A percentile compares a stretch with the other conserved stretches of the same genome.
Evolutionary conservation across 2,888 invertebrate species (phyloP).

Genomic region (Busseola fusca): DNA sequence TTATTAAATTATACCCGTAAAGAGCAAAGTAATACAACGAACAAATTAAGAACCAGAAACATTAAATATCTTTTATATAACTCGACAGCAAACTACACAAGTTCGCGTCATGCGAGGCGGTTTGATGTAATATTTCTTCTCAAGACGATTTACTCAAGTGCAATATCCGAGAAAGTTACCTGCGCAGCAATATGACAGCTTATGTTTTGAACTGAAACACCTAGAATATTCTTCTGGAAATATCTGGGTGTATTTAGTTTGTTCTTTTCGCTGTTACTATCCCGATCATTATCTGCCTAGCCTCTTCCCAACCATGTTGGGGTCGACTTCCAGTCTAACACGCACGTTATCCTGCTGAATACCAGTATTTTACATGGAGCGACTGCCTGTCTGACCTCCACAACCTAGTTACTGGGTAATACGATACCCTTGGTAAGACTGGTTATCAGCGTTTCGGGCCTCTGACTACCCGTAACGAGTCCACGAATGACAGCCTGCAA

Average conservation of each 20-base stretch:
- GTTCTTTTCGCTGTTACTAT: not conserved
- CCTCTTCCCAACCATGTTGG: no score
- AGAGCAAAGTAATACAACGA: not conserved
- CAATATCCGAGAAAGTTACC: conserved; percentile 53
- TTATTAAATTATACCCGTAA: no score
- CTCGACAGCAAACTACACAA: conserved; percentile 29
- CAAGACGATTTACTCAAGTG: conserved; percentile 57
- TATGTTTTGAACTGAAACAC: conserved; percentile 53
- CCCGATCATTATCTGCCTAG: no score
- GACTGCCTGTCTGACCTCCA: no score
- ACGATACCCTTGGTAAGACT: no score
- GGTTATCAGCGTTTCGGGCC: no score
- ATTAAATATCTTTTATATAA: conserved; percentile 10
- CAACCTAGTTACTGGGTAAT: no score
- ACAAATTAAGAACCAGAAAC: conserved; percentile 6
- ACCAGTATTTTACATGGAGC: no score
- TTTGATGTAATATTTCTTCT: conserved; percentile 57
- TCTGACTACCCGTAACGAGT: no score
- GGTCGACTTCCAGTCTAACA: no score
- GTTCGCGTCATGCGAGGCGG: conserved; percentile 43
- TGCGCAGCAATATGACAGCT: conserved; percentile 54
- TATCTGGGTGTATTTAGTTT: not conserved
- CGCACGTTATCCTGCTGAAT: no score
- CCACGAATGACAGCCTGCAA: no score
- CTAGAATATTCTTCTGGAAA: conserved; percentile 24